These are phyloP conservation scores for Pholis gunnellus DNA, from an alignment of 2,113 vertebrate genomes.

Conservation along the genomic window DNA sequence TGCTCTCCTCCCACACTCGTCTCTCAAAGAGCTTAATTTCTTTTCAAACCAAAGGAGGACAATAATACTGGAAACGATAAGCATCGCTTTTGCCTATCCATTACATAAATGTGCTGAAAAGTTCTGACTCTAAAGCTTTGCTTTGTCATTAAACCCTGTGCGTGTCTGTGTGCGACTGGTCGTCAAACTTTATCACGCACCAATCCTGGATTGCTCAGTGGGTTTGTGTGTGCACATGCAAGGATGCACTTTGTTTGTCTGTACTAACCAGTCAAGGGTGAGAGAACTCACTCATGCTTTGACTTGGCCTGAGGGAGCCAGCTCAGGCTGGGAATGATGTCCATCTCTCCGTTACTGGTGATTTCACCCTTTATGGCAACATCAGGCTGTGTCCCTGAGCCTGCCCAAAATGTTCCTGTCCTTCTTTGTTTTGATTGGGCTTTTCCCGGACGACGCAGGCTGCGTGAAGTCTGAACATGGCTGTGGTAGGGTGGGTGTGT, in stretches of 20 bases:
- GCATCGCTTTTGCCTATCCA: slow-evolving; percentile 72
- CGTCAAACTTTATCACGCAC: slow-evolving; percentile 35
- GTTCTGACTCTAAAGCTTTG: slow-evolving; percentile 55
- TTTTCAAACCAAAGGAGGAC: slow-evolving; percentile 73
- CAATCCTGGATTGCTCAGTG: slow-evolving; percentile 4
- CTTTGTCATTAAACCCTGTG: slow-evolving; percentile 53
- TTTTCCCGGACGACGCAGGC: slow-evolving; percentile 47
- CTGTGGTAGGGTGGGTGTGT: slow-evolving; percentile 63
- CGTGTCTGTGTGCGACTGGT: slow-evolving; percentile 32
- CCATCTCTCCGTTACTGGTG: slow-evolving; percentile 43
- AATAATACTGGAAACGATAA: slow-evolving; percentile 76
- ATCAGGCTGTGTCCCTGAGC: slow-evolving; percentile 46
- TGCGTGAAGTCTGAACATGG: slow-evolving; percentile 52
- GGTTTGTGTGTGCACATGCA: slow-evolving; percentile 10
- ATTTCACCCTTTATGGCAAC: slow-evolving; percentile 69
- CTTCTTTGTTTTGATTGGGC: slow-evolving; percentile 63
- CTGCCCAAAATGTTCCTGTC: slow-evolving; percentile 52
- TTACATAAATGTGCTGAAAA: slow-evolving; percentile 79
- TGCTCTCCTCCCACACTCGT: slow-evolving; percentile 71
- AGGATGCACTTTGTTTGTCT: slow-evolving; percentile 27
- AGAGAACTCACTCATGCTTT: slow-evolving; percentile 33
- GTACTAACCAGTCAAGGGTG: slow-evolving; percentile 16
- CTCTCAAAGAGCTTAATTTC: slow-evolving; percentile 75
- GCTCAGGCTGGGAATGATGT: slow-evolving; percentile 43
- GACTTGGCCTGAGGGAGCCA: slow-evolving; percentile 12